Evolutionary conservation across 2,113 vertebrate species (phyloP), one percentile per base, ranked within the genome.

Genomic region (Cyphomyrus discorhynchus): DNA sequence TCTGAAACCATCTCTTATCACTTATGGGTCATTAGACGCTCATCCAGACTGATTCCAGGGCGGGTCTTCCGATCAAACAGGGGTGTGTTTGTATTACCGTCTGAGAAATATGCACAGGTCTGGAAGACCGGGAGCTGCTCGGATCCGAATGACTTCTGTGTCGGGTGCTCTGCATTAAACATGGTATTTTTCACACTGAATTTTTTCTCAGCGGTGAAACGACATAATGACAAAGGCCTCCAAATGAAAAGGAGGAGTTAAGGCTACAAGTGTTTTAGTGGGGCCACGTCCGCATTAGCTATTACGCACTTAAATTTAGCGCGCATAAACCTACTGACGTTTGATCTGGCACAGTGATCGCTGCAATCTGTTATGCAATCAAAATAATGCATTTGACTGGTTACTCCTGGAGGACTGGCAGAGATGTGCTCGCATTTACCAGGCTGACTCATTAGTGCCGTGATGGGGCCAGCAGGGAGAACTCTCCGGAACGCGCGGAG

Each of bases 1-100:
- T 96, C 96, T 97, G 97, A 97, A 98, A 98, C 97, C 97, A 97
- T 98, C 98, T 96, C 97, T 98, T 98, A 98, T 97, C 98, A 97
- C 96, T 97, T 97, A 97, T 92, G 97, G 98, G 97, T 98, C 98
- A 98, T 99, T 99, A 98, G 96, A 95, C 94, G 94, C 96, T 96
- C 95, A 97, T 96, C 96, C 96, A 96, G 95, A 94, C 94, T 95
- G 95, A 97, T 96, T 96, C 93, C 93, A 97, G 96, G 96, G 92
- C 95, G 96, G 96, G 93, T 95, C 95, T 93, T 94, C 95, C 96
- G 97, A 98, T 97, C 96, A 97, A 97, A 96, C 94, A 85, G 89
- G 87, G 90, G 93, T 93, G 92, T 95, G 62, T 95, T 93, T 90
- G 89, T 92, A 91, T 92, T 94, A 92, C 85, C 85, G 89, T 92